These are phyloP conservation scores for Buteo buteo DNA, from an alignment of 2,113 vertebrate species.

Conservation along the genomic window DNA sequence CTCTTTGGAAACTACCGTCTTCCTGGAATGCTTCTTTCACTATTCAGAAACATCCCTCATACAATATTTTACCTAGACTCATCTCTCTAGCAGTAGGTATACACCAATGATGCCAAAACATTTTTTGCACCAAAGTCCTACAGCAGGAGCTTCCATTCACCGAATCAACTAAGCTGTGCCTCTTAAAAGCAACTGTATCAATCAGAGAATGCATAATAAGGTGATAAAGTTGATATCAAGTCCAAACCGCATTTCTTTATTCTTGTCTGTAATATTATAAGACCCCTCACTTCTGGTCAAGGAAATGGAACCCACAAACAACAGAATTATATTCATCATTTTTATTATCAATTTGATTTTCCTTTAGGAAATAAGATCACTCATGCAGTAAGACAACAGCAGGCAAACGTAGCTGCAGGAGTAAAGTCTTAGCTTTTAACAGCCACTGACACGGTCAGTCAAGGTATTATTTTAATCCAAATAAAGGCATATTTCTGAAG, in stretches of 20 bases:
- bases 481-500: not conserved
- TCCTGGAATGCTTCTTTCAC: not conserved
- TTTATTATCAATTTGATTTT: not conserved
- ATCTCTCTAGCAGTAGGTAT: not conserved
- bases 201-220: not conserved
- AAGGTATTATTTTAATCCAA: not conserved
- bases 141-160: not conserved
- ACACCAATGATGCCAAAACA: not conserved
- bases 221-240: not conserved
- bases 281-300: not conserved
- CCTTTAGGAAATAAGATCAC: not conserved
- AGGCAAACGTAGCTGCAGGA: not conserved
- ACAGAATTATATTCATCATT: accelerated
- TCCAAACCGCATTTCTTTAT: not conserved
- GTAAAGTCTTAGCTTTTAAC: not conserved
- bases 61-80: not conserved
- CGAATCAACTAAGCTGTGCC: not conserved
- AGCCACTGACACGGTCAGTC: not conserved
- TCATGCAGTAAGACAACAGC: not conserved
- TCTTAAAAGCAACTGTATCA: not conserved
- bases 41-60: not conserved
- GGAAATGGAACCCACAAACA: not conserved
- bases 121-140: not conserved
- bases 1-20: not conserved
- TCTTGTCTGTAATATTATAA: not conserved